These are phyloP conservation scores for Zaprionus inermis DNA, from an alignment of 1,140 invertebrate species.

Conservation along the genomic window DNA sequence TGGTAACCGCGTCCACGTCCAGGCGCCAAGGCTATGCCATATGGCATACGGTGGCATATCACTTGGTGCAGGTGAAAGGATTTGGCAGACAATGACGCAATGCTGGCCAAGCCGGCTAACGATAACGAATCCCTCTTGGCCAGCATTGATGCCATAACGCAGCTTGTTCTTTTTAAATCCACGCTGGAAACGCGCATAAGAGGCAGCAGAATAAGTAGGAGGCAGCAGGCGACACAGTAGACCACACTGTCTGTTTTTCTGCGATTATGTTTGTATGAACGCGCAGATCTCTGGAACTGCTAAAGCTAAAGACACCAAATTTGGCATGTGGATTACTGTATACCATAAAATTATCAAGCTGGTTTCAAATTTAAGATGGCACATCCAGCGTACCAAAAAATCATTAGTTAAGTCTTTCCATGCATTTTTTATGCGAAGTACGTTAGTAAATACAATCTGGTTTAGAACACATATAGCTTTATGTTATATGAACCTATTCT, in stretches of 20 bases:
- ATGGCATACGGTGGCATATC: not conserved
- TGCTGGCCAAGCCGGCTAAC: slow-evolving; percentile 21
- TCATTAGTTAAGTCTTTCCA: not conserved
- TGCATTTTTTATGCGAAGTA: not conserved
- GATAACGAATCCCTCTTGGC: slow-evolving; percentile 12
- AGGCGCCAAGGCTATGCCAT: slow-evolving; percentile 63
- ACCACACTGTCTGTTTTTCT: not conserved
- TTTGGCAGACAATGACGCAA: slow-evolving; percentile 49
- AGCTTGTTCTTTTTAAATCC: not conserved
- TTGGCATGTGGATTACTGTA: not conserved
- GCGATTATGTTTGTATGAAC: not conserved
- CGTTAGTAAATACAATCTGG: not conserved
- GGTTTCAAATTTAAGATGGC: not conserved
- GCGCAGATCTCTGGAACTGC: not conserved
- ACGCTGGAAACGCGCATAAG: not conserved
- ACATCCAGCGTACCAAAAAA: not conserved
- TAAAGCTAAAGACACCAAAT: not conserved
- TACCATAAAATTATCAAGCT: not conserved
- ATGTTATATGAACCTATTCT: not conserved
- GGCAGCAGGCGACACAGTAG: not conserved
- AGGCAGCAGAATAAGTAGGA: not conserved
- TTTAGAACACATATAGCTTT: not conserved
- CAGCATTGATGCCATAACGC: slow-evolving; percentile 26
- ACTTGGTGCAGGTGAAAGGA: slow-evolving; percentile 69
- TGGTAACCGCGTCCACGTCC: slow-evolving; percentile 30